A percentile compares a stretch with the other conserved stretches of the same genome.
Conservation (phyloP, 2,888 invertebrate genomes). For the Rhimphoctona megacephalus region DNA sequence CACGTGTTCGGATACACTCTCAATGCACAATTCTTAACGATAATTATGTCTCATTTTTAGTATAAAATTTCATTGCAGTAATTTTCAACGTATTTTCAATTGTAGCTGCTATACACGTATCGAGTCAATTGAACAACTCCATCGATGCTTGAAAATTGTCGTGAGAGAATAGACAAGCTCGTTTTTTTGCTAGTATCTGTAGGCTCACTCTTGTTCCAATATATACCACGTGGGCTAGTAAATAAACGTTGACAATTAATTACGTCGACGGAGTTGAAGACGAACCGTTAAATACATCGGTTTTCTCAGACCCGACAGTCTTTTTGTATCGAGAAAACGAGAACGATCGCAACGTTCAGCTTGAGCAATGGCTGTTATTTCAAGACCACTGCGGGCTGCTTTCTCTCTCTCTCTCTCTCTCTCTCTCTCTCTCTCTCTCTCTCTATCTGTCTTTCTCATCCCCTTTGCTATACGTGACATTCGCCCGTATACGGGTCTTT, state of each 20-base stretch:
- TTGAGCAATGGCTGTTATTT: constrained; percentile 79
- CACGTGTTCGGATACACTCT: not conserved
- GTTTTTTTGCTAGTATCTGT: constrained; percentile 63
- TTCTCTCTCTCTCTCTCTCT: constrained; percentile 17
- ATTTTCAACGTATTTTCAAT: not conserved
- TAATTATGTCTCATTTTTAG: too few species aligned
- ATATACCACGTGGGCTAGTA: constrained; percentile 77
- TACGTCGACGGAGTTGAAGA: constrained; percentile 67
- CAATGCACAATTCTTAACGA: not conserved
- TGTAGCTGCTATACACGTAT: not conserved
- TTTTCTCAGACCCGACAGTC: constrained; percentile 70
- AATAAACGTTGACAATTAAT: constrained; percentile 80
- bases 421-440: constrained; percentile 12
- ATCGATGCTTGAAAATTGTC: constrained; percentile 12
- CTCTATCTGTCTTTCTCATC: constrained; percentile 1
- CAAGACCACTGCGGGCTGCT: constrained; percentile 71
- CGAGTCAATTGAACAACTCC: constrained; percentile 53
- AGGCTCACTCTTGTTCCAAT: constrained; percentile 47
- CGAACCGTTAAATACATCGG: constrained; percentile 69
- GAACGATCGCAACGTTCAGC: constrained; percentile 68
- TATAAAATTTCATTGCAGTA: not conserved
- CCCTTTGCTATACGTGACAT: constrained; percentile 52
- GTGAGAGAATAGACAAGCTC: not conserved
- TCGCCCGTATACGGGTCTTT: constrained; percentile 68
- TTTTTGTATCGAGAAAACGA: constrained; percentile 67